Base-by-base conservation (phyloP, 2,797 vertebrate genomes). In the Pogonophryne albipinna region DNA sequence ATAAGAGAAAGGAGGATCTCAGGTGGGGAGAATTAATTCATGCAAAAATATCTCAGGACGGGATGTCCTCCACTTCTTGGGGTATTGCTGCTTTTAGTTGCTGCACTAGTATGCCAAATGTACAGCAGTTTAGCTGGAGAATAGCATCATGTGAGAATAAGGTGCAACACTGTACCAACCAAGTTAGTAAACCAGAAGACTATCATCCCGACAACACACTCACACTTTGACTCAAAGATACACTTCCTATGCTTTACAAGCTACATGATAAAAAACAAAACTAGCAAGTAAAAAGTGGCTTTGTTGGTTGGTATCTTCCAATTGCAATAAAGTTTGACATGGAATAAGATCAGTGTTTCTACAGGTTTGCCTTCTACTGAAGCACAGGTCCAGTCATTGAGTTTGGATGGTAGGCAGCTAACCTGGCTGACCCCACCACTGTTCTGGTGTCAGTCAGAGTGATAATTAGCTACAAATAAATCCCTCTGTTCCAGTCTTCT, bases 401-500 rank as follows among this genome's bases (percentile, higher is more conserved):
- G 41, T 84, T 27, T 60, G 69, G 66, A 69, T 78, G 59, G 45
- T 10, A 75, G 53, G 57, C 51, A 66, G 80, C 62, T 76, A 74
- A 87, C 79, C 77, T 73, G 70, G 53, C 64, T 77, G 82, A 87
- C 74, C 75, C 71, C 6, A 19, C 60, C 60, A 42, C 82, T 70
- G 71, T 66, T 64, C 61, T 52, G 11, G 4, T 73, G 82, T 85
- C 85, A 83, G 66, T 89, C 81, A 69, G 50, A n/a, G 68, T 49
- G 71, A 79, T 86, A 91, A 89, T 91, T 80, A 89, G 77, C 71
- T 89, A 78, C 85, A 68, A 86, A 83, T 80, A 81, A 62, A 79
- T 83, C 76, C 71, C 76, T 78, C 58, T 20, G 9, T 66, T 80
- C 61, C 59, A 61, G 17, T 80, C 68, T 34, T 82, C 73, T 73